Evolutionary conservation across 2,797 vertebrate species (phyloP), one percentile per base, ranked within the genome.

Genomic region (Acridotheres tristis): DNA sequence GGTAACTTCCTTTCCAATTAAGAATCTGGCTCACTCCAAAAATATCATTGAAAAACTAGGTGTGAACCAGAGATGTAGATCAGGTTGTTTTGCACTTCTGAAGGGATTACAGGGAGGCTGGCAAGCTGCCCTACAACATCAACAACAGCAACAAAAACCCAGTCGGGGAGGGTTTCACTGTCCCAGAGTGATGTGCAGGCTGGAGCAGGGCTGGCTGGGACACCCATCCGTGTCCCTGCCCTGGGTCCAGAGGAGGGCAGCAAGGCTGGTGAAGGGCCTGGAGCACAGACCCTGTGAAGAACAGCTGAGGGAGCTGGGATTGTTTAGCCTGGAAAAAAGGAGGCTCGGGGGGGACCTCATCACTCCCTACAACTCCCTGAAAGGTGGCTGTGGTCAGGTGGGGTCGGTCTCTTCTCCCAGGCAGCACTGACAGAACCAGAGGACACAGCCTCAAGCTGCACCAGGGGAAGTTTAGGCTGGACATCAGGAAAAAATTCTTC

Each of bases 61-160:
- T 85, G 81, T 30, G 79, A 94, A 72, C 36, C 54, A 17, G 85
- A 93, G 89, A 75, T 88, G 42, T 17, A 72, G 54, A 87, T 94
- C 34, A 38, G 87, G 79, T 87, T 88, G 87, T 7, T 97, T 78
- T 89, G 89, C 79, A 69, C 85, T 85, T 89, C 75, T 80, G 9
- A 88, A 61, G 80, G 0, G 15, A 61, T 43, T 54, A 62, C 20
- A n/a, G 62, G 47, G 65, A 77, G 75, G 36, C 27, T 87, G 95
- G 78, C 81, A 25, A 43, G n/a, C n/a, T 87, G 67, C 77, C 84
- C 66, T 45, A 5, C 8, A 55, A 9, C 55, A 74, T 8, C 57
- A 84, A 5, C 62, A 45, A 6, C 65, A 57, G 4, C 54, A 62
- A 10, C 17, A 27, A 68, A 26, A 23, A 12, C 16, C 42, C 62